These are phyloP conservation scores for Drosophila recens DNA, from an alignment of 2,888 invertebrate genomes.

Conservation along the genomic window DNA sequence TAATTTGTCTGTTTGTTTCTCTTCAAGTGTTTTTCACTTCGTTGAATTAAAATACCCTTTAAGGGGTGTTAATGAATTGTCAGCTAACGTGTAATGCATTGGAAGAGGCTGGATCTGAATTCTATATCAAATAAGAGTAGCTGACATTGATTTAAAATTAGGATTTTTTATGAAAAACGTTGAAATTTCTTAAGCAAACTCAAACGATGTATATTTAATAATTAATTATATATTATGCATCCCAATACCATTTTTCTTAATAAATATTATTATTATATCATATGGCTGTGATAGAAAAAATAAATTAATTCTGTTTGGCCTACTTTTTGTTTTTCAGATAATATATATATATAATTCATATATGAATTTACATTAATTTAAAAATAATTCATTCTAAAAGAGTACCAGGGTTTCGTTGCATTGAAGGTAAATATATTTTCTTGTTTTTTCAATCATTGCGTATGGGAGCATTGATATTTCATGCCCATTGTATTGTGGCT, in stretches of 20 bases:
- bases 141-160: no score
- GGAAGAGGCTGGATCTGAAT: background rate
- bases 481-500: slow-evolving; percentile 53
- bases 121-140: background rate
- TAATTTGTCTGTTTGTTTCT: background rate
- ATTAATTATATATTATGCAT: no score
- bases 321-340: no score
- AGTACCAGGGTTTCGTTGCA: no score
- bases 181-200: no score
- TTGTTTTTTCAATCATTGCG: slow-evolving; percentile 12
- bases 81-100: background rate
- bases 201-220: no score
- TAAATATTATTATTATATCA: background rate
- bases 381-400: no score
- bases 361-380: no score
- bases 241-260: no score
- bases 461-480: slow-evolving; percentile 7
- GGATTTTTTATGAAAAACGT: no score
- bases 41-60: background rate
- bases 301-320: no score
- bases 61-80: background rate
- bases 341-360: no score
- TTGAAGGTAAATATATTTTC: background rate
- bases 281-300: background rate
- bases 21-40: background rate